Base-by-base conservation (phyloP, 1,140 invertebrate genomes). In the Drosophila mauritiana region DNA sequence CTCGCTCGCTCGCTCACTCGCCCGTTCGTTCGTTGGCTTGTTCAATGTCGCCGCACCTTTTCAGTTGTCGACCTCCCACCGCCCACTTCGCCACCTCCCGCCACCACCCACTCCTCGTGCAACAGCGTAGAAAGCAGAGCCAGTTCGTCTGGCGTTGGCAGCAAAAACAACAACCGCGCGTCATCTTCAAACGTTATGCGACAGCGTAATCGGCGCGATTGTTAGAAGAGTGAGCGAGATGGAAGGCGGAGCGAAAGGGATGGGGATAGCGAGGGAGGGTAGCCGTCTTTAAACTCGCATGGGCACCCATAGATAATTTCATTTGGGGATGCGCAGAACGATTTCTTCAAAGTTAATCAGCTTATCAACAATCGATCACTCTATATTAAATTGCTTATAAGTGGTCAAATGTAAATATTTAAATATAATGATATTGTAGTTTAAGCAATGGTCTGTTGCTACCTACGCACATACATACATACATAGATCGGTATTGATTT, bases 21-120 rank as follows among this genome's bases (percentile, higher is more conserved):
- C 55, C 64, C 68, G 69, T 81, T 85, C 81, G 81, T 31, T 31
- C 8, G 7, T 62, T 80, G 67, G 51, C 62, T 78, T 68, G 58
- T 64, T 88, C 82, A 86, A 86, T 88, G 82, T 86, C 78, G 73
- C 83, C 83, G 79, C 83, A 82, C 83, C 83, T 86, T 76, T 59
- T 55, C 72, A 43, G 37, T 31, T 65, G 64, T 80, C 69, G 75
- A 64, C 57, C 63, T 8, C 49, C 56, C 53, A 34, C 37, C 40
- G 12, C 31, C 56, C 56, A 15, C 20, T 13, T 17, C 40, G 8
- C 36, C 53, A 10, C 34, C 34, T 42, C 12, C 42, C 8, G 0
- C 43, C 22, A 31, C 36, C 46, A 42, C 25, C 45, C 53, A 43
- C 22, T 17, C 7, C 48, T 37, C 49, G 48, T n/a, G 13, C 45